Evolutionary conservation across 2,113 vertebrate species (phyloP).

Genomic region (Callipepla squamata): DNA sequence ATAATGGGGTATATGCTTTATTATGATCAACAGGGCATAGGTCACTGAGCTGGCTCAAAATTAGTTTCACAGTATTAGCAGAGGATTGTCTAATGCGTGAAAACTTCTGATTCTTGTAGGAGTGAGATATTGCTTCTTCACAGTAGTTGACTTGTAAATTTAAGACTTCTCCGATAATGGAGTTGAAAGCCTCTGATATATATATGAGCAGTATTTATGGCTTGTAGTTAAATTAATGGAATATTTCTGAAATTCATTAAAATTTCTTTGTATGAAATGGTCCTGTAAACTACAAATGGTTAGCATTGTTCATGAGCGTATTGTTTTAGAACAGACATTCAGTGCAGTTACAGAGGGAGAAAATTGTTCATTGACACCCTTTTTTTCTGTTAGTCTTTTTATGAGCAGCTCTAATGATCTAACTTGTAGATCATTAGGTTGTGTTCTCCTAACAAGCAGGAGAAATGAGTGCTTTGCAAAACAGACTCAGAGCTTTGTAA

Average conservation of each 20-base stretch:
- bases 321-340: background rate
- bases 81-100: background rate
- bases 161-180: background rate
- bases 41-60: background rate
- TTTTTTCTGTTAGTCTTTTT: background rate
- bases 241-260: background rate
- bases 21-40: background rate
- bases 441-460: background rate
- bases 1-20: background rate
- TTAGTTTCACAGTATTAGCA: background rate
- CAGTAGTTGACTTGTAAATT: background rate
- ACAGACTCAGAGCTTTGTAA: background rate
- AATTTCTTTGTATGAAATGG: background rate
- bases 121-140: background rate
- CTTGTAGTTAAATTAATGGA: background rate
- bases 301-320: background rate
- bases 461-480: background rate
- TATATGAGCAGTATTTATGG: background rate
- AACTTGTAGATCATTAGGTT: background rate
- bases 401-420: background rate
- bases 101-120: background rate
- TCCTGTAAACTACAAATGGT: background rate
- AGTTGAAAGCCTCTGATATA: background rate
- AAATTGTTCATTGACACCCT: background rate
- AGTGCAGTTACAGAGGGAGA: background rate